phyloP scores from a whole-genome alignment of 2,888 invertebrate species.

The Crematogaster levior region DNA sequence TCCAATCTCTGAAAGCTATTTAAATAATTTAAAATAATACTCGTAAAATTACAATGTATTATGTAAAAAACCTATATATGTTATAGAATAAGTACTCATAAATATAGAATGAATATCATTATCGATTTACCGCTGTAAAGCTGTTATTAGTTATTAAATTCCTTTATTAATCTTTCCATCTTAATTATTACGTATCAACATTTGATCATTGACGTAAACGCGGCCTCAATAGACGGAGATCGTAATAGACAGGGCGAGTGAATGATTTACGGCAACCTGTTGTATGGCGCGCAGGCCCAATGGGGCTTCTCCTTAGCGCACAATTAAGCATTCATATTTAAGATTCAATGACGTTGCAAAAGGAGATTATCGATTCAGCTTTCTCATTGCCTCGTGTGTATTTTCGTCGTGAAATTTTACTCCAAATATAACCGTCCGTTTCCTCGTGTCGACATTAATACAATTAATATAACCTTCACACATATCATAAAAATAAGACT shows the following conservation, averaged over 20 bases:
- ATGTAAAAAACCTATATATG: neutral
- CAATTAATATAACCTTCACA: neutral
- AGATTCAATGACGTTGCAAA: slow-evolving; percentile 4
- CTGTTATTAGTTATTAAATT: too few relatives aligned
- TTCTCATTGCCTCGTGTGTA: neutral
- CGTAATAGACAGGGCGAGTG: slow-evolving; percentile 34
- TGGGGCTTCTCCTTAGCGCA: slow-evolving; percentile 31
- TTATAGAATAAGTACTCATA: neutral
- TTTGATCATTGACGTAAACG: slow-evolving; percentile 39
- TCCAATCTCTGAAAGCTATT: neutral
- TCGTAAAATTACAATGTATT: neutral
- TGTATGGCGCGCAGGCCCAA: slow-evolving; percentile 38
- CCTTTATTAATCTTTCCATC: neutral
- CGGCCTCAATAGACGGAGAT: slow-evolving; percentile 11
- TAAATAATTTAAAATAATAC: neutral
- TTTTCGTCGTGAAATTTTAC: neutral
- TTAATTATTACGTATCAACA: slow-evolving; percentile 15
- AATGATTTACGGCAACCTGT: slow-evolving; percentile 55
- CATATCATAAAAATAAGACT: neutral
- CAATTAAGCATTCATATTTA: slow-evolving; percentile 51
- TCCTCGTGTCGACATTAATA: neutral
- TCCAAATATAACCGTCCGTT: neutral
- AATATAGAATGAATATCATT: too few relatives aligned
- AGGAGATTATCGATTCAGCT: neutral
- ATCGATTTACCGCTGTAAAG: neutral